Evolutionary conservation across 2,888 invertebrate species (phyloP).

Genomic region (Caradrina kadenii): DNA sequence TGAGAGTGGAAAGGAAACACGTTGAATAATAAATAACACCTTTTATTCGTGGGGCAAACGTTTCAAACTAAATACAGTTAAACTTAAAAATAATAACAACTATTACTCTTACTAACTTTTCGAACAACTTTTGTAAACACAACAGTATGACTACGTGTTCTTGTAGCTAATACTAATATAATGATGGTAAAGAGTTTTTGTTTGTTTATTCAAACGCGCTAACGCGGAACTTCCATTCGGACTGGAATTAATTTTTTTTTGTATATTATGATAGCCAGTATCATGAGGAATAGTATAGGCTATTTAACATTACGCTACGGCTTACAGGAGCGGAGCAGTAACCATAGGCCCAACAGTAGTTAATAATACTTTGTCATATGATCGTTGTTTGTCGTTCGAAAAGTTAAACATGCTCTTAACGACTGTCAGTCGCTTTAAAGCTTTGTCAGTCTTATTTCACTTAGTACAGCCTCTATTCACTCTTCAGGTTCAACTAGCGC

Average conservation of each 20-base stretch:
- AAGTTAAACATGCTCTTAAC: conserved; percentile 55
- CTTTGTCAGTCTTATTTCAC: conserved; percentile 80
- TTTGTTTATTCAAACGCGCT: too few relatives aligned
- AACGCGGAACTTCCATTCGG: too few relatives aligned
- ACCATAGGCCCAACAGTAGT: too few relatives aligned
- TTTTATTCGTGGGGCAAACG: conserved; percentile 82
- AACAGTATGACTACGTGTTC: conserved; percentile 25
- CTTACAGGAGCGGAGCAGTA: too few relatives aligned
- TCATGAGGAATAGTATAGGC: too few relatives aligned
- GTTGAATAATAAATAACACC: conserved; percentile 81
- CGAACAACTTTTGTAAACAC: conserved; percentile 46
- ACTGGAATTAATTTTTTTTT: too few relatives aligned
- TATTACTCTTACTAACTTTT: conserved; percentile 42
- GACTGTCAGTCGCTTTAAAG: conserved; percentile 62
- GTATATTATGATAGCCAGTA: too few relatives aligned
- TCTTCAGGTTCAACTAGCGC: conserved; percentile 76
- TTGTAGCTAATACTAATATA: conserved; percentile 32
- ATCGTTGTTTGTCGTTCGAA: conserved; percentile 70
- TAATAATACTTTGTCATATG: conserved; percentile 39
- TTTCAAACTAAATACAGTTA: conserved; percentile 67
- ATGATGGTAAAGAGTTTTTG: too few relatives aligned
- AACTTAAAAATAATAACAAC: conserved; percentile 54
- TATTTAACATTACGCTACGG: too few relatives aligned
- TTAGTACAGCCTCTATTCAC: conserved; percentile 67
- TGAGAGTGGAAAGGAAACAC: conserved; percentile 67